Conservation (phyloP, 2,888 invertebrate species). For the Thera obeliscata region DNA sequence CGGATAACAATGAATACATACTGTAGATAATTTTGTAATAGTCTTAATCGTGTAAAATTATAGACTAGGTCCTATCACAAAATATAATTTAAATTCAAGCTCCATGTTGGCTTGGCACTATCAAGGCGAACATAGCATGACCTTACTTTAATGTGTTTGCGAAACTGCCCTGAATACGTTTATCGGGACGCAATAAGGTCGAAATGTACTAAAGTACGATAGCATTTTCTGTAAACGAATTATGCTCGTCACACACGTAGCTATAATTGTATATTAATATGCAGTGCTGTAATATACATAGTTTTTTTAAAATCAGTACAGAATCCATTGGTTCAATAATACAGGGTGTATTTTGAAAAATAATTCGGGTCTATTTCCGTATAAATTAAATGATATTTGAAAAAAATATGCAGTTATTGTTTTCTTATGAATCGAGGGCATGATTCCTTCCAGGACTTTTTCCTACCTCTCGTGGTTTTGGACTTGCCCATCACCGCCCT, state of each 20-base stretch:
- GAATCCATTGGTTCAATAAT: too few species aligned
- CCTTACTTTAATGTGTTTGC: slow-evolving; percentile 33
- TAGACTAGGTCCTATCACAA: slow-evolving; percentile 5
- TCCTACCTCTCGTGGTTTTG: too few species aligned
- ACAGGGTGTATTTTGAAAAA: too few species aligned
- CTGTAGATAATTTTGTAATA: not conserved
- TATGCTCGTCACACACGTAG: not conserved
- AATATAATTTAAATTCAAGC: slow-evolving; percentile 31
- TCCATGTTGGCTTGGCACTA: slow-evolving; percentile 20
- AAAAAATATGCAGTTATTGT: too few species aligned
- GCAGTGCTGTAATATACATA: too few species aligned
- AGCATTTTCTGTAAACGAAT: slow-evolving; percentile 2
- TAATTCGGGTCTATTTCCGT: too few species aligned
- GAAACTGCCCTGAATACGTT: slow-evolving; percentile 14
- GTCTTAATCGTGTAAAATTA: slow-evolving; percentile 19
- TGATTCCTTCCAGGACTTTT: too few species aligned
- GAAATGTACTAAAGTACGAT: not conserved
- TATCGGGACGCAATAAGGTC: slow-evolving; percentile 20
- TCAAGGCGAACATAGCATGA: slow-evolving; percentile 33
- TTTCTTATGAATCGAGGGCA: too few species aligned
- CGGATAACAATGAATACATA: not conserved
- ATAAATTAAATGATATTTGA: too few species aligned
- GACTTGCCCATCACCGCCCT: too few species aligned
- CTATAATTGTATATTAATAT: not conserved
- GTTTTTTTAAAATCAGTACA: too few species aligned